A percentile compares a stretch with the other conserved stretches of the same genome.
Evolutionary conservation across 1,140 invertebrate species (phyloP).

Genomic region (Aradophagus sp.): DNA sequence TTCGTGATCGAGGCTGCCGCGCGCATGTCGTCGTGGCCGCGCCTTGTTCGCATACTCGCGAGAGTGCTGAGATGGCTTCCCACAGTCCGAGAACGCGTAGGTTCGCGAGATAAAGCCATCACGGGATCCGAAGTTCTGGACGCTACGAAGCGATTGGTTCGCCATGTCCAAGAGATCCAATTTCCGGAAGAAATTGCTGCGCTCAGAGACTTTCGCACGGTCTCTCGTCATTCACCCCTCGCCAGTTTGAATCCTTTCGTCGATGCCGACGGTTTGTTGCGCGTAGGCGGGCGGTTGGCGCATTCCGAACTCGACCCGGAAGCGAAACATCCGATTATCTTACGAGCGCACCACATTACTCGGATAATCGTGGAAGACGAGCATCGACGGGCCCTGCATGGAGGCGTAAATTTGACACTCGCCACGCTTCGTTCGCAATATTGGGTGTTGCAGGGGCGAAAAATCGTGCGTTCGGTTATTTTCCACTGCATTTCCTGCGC

Average conservation of each 20-base stretch:
- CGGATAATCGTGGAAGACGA: background rate
- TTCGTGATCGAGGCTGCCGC: no score
- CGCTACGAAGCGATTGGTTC: no score
- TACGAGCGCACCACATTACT: background rate
- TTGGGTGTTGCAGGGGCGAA: constrained; percentile 2
- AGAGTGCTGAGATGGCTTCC: no score
- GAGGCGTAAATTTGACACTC: background rate
- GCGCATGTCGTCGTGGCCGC: no score
- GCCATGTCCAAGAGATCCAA: no score
- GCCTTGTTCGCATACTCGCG: no score
- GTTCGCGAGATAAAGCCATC: no score
- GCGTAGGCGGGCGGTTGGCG: background rate
- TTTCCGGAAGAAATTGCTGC: no score
- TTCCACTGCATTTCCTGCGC: background rate
- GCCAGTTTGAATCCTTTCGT: background rate
- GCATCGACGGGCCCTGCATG: background rate
- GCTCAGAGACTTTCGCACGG: no score
- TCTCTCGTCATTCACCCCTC: no score
- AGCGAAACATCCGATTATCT: background rate
- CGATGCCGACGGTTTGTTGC: background rate
- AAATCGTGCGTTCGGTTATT: background rate
- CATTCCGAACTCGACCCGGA: background rate
- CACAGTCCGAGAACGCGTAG: no score
- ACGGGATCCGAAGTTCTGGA: no score
- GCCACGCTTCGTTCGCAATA: background rate